A percentile compares a stretch with the other conserved stretches of the same genome.
These are phyloP conservation scores for Onychostoma macrolepis DNA, from an alignment of 2,113 vertebrate species.

Conservation along the genomic window DNA sequence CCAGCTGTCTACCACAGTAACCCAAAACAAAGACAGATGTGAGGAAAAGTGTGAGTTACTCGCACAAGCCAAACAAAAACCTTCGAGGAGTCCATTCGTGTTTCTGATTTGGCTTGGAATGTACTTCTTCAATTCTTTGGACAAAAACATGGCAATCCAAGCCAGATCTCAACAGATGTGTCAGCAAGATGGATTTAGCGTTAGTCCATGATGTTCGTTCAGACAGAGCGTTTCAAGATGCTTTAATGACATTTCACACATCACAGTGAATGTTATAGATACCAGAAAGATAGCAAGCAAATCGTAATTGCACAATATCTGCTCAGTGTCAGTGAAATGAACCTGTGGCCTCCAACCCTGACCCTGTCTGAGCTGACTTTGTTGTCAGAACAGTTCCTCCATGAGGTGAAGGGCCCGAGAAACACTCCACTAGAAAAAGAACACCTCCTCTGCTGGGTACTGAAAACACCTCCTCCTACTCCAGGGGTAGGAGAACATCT, in stretches of 20 bases:
- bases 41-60: constrained; percentile 57
- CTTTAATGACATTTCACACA: constrained; percentile 26
- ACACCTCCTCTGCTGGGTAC: too few relatives aligned
- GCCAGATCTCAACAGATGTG: constrained; percentile 14
- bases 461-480: background rate
- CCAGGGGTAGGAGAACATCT: background rate
- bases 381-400: constrained; percentile 4
- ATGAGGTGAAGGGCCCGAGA: background rate
- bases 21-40: constrained; percentile 68
- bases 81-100: constrained; percentile 18
- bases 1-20: constrained; percentile 56
- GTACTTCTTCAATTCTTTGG: background rate
- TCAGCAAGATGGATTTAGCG: constrained; percentile 13
- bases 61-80: constrained; percentile 42
- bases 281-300: constrained; percentile 7
- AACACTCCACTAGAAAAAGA: background rate
- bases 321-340: constrained; percentile 15
- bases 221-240: constrained; percentile 5
- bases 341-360: background rate
- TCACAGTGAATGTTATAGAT: constrained; percentile 15
- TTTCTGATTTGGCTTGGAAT: constrained; percentile 36
- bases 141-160: constrained; percentile 15
- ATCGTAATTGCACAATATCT: background rate
- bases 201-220: background rate
- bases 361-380: background rate